These are phyloP conservation scores for Crotalus viridis DNA, from an alignment of 2,113 vertebrate species.

Conservation along the genomic window DNA sequence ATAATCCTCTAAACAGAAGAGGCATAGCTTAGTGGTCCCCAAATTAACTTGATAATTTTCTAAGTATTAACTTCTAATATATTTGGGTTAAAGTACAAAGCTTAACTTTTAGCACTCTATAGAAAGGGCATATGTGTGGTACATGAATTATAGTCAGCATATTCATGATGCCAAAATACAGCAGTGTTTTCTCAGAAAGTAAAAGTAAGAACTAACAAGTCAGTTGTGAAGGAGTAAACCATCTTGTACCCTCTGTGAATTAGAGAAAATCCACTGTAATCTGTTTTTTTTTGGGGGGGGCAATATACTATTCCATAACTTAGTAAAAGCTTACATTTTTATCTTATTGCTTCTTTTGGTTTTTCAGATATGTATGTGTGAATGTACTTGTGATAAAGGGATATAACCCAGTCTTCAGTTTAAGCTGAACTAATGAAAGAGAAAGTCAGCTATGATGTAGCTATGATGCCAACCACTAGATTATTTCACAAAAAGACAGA, in stretches of 20 bases:
- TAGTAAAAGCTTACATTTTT: neutral
- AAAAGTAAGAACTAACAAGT: slow-evolving; percentile 24
- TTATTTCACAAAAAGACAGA: neutral
- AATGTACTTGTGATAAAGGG: neutral
- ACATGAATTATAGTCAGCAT: slow-evolving; percentile 64
- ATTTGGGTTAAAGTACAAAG: slow-evolving; percentile 64
- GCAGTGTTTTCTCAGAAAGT: slow-evolving; percentile 44
- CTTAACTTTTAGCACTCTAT: slow-evolving; percentile 62
- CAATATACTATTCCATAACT: neutral
- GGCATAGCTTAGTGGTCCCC: slow-evolving; percentile 3
- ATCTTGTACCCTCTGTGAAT: slow-evolving; percentile 4
- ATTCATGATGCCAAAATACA: slow-evolving; percentile 61
- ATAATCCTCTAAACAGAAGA: slow-evolving; percentile 39
- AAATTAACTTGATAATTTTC: slow-evolving; percentile 56
- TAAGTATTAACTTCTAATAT: slow-evolving; percentile 48
- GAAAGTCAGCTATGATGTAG: neutral
- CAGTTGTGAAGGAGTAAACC: slow-evolving; percentile 17
- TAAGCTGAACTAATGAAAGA: neutral
- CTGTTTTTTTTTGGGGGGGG: neutral
- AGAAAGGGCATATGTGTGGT: slow-evolving; percentile 63
- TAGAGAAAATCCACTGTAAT: neutral
- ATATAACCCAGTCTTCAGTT: neutral
- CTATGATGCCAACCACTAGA: neutral
- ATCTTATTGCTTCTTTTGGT: neutral
- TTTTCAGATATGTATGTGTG: neutral